A percentile compares a stretch with the other conserved stretches of the same genome.
Conservation (phyloP, 2,797 vertebrate species). For the Sebastes flavidus region DNA sequence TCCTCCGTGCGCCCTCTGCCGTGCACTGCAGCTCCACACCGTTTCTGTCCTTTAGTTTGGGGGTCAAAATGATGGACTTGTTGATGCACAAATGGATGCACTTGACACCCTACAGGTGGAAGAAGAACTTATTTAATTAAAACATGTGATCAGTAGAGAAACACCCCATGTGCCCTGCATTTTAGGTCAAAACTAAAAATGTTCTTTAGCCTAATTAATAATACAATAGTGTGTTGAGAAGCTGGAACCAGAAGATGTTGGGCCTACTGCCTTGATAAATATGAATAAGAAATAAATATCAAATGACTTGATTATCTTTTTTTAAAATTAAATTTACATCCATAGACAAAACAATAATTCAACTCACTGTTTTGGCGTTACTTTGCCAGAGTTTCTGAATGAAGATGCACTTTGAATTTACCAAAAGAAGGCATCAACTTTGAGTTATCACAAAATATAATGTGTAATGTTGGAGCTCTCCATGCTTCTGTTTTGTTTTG, state of each 20-base stretch:
- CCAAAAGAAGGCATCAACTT: not conserved
- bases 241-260: not conserved
- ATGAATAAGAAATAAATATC: not conserved
- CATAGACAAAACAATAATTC: not conserved
- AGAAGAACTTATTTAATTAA: not conserved
- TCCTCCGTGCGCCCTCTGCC: constrained; percentile 60
- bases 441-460: not conserved
- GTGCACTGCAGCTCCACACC: not conserved
- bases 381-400: not conserved
- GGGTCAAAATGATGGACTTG: not conserved
- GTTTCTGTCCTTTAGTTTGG: fast-evolving
- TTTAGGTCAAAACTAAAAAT: not conserved
- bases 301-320: not conserved
- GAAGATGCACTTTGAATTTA: not conserved
- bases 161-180: not conserved
- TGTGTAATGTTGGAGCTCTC: not conserved
- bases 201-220: too few relatives aligned
- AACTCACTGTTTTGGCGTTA: not conserved
- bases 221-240: not conserved
- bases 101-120: not conserved
- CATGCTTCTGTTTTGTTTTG: not conserved
- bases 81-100: not conserved
- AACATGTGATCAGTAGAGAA: too few relatives aligned
- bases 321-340: not conserved
- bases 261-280: not conserved